phyloP scores from a whole-genome alignment of 2,888 invertebrate genomes.

The Mantis religiosa region DNA sequence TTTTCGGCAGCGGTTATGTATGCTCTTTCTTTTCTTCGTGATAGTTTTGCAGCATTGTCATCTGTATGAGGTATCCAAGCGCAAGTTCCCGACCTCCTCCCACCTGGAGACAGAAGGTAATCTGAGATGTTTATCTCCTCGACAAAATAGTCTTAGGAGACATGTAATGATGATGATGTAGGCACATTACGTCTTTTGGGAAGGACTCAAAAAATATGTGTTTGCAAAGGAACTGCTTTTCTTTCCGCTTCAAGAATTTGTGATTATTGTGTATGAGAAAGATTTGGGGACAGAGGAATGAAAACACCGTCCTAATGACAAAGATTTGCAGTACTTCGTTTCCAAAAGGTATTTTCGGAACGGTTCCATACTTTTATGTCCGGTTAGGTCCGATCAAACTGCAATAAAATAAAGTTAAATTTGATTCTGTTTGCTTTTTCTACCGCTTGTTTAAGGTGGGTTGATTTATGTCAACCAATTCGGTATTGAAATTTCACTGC shows the following conservation, averaged over 20 bases:
- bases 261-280: not conserved
- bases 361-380: no score
- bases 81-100: not conserved
- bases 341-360: not conserved
- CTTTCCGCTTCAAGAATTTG: not conserved
- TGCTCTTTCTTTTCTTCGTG: not conserved
- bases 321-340: not conserved
- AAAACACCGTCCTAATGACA: no score
- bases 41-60: not conserved
- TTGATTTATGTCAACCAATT: no score
- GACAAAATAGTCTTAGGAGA: not conserved
- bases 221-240: not conserved
- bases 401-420: no score
- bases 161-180: not conserved
- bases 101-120: conserved; percentile 13
- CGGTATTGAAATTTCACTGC: no score
- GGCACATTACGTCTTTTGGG: not conserved
- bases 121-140: conserved; percentile 23
- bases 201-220: not conserved
- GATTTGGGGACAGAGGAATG: not conserved
- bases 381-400: no score
- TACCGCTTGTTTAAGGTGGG: no score
- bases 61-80: not conserved
- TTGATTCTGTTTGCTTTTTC: no score
- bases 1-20: not conserved